These are phyloP conservation scores for Bimastos eiseni DNA, from an alignment of 2,888 invertebrate genomes.

Conservation along the genomic window DNA sequence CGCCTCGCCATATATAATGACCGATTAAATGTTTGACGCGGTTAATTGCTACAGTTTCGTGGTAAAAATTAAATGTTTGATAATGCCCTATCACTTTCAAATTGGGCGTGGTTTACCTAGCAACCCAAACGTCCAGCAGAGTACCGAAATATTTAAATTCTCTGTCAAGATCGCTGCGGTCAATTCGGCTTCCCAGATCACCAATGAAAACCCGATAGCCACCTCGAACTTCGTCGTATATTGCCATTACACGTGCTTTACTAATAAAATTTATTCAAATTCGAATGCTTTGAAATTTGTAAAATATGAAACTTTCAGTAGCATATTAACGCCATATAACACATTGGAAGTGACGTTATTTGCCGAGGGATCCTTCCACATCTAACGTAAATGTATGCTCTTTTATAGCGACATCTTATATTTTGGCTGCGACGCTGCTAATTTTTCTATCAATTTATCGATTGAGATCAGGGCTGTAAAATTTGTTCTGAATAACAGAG, in stretches of 20 bases:
- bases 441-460: too few relatives aligned
- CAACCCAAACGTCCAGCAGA: slow-evolving; percentile 58
- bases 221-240: slow-evolving; percentile 44
- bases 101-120: slow-evolving; percentile 47
- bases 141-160: slow-evolving; percentile 55
- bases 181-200: slow-evolving; percentile 54
- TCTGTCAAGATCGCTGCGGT: slow-evolving; percentile 55
- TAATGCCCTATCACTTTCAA: background rate
- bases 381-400: too few relatives aligned
- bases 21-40: too few relatives aligned
- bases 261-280: background rate
- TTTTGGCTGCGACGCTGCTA: too few relatives aligned
- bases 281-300: background rate
- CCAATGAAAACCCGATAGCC: slow-evolving; percentile 59
- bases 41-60: too few relatives aligned
- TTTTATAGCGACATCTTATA: too few relatives aligned
- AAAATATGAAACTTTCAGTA: background rate
- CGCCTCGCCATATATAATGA: too few relatives aligned
- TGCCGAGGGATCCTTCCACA: background rate
- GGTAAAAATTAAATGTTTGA: background rate
- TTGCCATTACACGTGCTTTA: slow-evolving; percentile 37
- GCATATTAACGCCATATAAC: background rate
- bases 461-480: too few relatives aligned
- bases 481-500: too few relatives aligned
- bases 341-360: background rate